Conservation (phyloP, 2,888 invertebrate genomes). For the Drosophila setosimentum region DNA sequence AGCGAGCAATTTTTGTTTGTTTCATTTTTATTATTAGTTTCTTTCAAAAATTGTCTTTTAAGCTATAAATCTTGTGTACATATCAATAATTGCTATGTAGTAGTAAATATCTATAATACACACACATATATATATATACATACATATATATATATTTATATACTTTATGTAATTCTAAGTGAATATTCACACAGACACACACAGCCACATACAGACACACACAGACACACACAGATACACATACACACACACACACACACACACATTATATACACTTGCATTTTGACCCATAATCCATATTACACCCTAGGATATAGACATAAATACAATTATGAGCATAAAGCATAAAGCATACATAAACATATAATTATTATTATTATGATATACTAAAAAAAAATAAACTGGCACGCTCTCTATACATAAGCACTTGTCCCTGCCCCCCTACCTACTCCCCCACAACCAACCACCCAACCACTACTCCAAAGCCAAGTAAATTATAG, state of each 20-base stretch:
- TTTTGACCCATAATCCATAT: slow-evolving; percentile 26
- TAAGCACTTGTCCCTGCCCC: slow-evolving; percentile 17
- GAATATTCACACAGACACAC: slow-evolving; percentile 14
- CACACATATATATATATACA: slow-evolving; percentile 6
- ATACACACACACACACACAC: slow-evolving; percentile 28
- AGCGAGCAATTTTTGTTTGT: slow-evolving; percentile 26
- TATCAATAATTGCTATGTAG: slow-evolving; percentile 64
- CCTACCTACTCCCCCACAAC: neutral
- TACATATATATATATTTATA: slow-evolving; percentile 25
- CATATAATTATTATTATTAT: slow-evolving; percentile 22
- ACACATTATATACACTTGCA: slow-evolving; percentile 31
- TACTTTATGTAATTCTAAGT: slow-evolving; percentile 59
- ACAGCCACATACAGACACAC: slow-evolving; percentile 14
- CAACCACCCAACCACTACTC: neutral
- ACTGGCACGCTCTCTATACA: slow-evolving; percentile 1
- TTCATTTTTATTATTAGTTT: slow-evolving; percentile 6
- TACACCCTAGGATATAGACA: slow-evolving; percentile 44
- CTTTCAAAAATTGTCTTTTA: slow-evolving; percentile 39
- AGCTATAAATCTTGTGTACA: slow-evolving; percentile 69
- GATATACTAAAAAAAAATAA: slow-evolving; percentile 30
- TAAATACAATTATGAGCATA: slow-evolving; percentile 52
- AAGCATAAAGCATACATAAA: slow-evolving; percentile 41
- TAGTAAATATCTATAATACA: slow-evolving; percentile 45
- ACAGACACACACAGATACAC: slow-evolving; percentile 25
- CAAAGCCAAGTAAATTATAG: slow-evolving; percentile 51